Base-by-base conservation (phyloP, 2,113 vertebrate species). In the Stigmatopora nigra region DNA sequence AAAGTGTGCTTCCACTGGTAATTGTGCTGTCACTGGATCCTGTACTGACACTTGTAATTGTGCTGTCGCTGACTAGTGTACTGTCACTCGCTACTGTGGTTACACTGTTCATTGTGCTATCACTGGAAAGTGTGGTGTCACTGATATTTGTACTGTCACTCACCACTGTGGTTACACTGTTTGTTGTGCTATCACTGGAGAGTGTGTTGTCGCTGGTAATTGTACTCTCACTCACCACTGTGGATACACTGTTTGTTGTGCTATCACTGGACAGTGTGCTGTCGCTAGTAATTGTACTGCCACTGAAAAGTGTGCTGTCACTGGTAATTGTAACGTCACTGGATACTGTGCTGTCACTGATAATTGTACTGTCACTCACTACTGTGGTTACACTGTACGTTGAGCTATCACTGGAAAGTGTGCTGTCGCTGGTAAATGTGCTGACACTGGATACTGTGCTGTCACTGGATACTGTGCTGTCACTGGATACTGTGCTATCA, bases 1-100 rank as follows among this genome's bases (percentile, higher is more conserved):
- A 2, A 0, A 19, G 0, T 2, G 7, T 52, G n/a, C 0, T 52
- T 2, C 0, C 49, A 19, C 49, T 52, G 17, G 17, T 10, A 0
- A 19, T 9, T 15, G 49, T 19, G 7, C 49, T 51, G 1, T 51
- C 49, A 8, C 49, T 51, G n/a, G 49, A 51, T n/a, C n/a, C n/a
- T 15, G 49, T 19, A 2, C 49, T 51, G 1, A 19, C 49, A 8
- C 49, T 51, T 7, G 49, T 19, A 0, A 51, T 1, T 8, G 49
- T 51, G 17, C 6, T 51, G 9, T 51, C 49, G 7, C 49, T 51
- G n/a, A n/a, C n/a, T 3, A 49, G 3, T 17, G 47, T 49, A 16
- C 47, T 49, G 14, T 2, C 47, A 5, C 47, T 49, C 3, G 47
- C 16, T 5, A 49, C 6, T 1, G 46, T 48, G 46, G 13, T 48